Base-by-base conservation (phyloP, 1,140 invertebrate species). In the Achatina immaculata region DNA sequence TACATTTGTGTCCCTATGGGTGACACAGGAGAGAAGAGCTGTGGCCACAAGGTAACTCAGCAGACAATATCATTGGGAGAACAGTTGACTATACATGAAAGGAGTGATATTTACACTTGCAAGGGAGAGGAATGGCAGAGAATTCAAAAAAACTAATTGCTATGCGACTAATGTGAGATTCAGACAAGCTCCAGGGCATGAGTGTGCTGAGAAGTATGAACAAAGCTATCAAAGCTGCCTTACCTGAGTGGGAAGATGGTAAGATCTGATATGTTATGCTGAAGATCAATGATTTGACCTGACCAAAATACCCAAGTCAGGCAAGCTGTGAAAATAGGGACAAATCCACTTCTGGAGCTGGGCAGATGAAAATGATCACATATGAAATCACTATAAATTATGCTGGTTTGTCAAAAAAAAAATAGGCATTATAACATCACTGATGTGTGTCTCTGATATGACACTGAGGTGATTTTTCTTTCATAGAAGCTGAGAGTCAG, bases 1-100 rank as follows among this genome's bases (percentile, higher is more conserved):
- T 76, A 72, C 55, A 38, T 84, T 28, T 84, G 83, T 71, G 75
- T 81, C 3, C 55, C 69, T 42, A 58, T 42, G 28, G 82, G 77
- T 9, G 21, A 1, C 1, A 34, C 34, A 24, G 48, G 43, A 16
- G 34, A 62, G 16, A 58, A 66, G 66, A 76, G 68, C 75, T 84
- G 83, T 38, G 45, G 69, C 31, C 48, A 83, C 34, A 75, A 75
- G 48, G 73, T 75, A n/a, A n/a, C n/a, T n/a, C 19, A 16, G 14
- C 9, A 9, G 19, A 9, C 7, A 14, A 9, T 66, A n/a, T 28
- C 31, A 16, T 19, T 66, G 9, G 28, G 28, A 9, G 31, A 66
- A 28, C 31, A n/a, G 19, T 66, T 19, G 31, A 66, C 19, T 9
- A n/a, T 66, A 28, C 9, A 31, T 19, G 19, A n/a, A n/a, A 9